Evolutionary conservation across 1,140 invertebrate genomes (phyloP).

Genomic region (Zaprionus taronus): DNA sequence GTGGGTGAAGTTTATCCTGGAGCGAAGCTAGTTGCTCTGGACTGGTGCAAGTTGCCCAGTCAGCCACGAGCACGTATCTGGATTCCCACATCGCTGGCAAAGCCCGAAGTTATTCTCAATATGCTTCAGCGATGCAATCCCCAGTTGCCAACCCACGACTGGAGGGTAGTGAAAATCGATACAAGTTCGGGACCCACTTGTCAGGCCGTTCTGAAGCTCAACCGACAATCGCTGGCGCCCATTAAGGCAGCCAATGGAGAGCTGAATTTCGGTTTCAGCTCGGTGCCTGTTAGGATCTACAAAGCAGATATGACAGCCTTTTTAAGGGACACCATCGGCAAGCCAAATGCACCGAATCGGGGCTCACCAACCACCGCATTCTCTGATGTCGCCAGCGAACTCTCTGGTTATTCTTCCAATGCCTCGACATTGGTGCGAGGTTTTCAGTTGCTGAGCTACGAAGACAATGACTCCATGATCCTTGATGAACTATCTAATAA

Average conservation of each 20-base stretch:
- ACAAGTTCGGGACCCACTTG: not conserved
- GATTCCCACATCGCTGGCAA: not conserved
- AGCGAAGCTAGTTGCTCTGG: slow-evolving; percentile 7
- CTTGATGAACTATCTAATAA: not conserved
- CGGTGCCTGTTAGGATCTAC: not conserved
- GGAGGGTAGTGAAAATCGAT: slow-evolving; percentile 1
- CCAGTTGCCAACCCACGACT: not conserved
- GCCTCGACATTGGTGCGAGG: not conserved
- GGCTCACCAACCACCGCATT: not conserved
- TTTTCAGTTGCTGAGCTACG: not conserved
- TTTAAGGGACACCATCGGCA: not conserved
- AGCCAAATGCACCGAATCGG: not conserved
- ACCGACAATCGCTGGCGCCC: not conserved
- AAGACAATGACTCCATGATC: not conserved
- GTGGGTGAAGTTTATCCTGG: slow-evolving; percentile 17
- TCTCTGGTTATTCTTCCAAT: not conserved
- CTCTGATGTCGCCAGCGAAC: not conserved
- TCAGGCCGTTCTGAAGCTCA: not conserved
- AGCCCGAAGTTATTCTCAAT: not conserved
- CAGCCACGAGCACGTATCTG: not conserved
- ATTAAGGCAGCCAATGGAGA: not conserved
- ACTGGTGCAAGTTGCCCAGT: slow-evolving; percentile 9
- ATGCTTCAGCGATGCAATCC: slow-evolving; percentile 9
- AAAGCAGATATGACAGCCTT: not conserved
- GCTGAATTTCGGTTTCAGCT: slow-evolving; percentile 3